phyloP scores from a whole-genome alignment of 2,797 vertebrate genomes.

The Heliangelus exortis region DNA sequence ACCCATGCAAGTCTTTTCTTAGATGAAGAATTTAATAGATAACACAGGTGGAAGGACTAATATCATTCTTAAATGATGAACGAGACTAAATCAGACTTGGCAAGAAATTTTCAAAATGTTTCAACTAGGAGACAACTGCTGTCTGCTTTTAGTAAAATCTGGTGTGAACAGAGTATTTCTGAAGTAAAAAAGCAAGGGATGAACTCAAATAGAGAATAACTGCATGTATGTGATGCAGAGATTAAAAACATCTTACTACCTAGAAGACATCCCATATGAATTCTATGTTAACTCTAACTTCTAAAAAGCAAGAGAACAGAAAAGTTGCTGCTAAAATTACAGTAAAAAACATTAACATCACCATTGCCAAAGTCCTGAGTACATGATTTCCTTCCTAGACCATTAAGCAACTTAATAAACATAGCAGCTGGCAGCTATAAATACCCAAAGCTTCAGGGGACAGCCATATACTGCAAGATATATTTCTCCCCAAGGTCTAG shows the following conservation, averaged over 20 bases:
- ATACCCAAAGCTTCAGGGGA: background rate
- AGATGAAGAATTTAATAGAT: background rate
- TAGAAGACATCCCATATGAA: background rate
- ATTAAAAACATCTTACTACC: background rate
- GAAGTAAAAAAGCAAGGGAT: background rate
- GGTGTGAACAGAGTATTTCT: background rate
- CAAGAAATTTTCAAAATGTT: background rate
- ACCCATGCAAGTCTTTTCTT: background rate
- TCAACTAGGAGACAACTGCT: background rate
- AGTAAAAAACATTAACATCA: background rate
- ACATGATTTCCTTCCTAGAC: background rate
- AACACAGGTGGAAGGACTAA: background rate
- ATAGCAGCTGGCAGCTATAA: background rate
- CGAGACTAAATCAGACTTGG: background rate
- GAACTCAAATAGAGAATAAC: background rate
- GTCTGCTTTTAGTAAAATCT: background rate
- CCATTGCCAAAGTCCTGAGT: background rate
- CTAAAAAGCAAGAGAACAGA: background rate
- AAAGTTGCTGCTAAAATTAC: background rate
- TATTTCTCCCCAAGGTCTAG: background rate
- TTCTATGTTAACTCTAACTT: background rate
- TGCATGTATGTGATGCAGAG: background rate
- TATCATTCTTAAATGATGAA: background rate
- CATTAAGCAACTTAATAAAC: background rate
- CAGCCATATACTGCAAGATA: accelerated